phyloP scores from a whole-genome alignment of 2,797 vertebrate species.

The Natrix natrix region DNA sequence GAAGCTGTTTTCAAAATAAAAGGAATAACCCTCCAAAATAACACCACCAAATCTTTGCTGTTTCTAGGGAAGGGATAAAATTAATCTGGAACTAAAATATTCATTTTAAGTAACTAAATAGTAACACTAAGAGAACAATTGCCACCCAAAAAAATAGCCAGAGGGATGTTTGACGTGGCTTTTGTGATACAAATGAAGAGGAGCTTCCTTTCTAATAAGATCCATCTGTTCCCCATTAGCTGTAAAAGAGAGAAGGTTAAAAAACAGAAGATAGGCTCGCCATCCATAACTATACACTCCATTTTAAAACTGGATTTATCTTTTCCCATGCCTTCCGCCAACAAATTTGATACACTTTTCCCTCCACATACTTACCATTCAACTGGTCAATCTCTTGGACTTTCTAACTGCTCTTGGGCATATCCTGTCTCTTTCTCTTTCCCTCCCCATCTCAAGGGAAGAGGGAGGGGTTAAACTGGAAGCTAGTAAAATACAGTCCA shows the following conservation, averaged over 20 bases:
- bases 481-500: not conserved
- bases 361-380: not conserved
- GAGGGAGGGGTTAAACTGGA: not conserved
- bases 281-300: not conserved
- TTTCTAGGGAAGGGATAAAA: not conserved
- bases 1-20: fast-evolving
- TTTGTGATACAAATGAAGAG: not conserved
- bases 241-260: not conserved
- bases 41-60: not conserved
- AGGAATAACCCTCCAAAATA: fast-evolving
- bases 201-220: not conserved
- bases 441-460: not conserved
- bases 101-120: not conserved
- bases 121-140: not conserved
- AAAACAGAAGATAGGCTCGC: not conserved
- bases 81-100: fast-evolving
- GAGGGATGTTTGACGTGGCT: not conserved
- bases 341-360: not conserved
- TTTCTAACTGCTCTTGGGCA: not conserved
- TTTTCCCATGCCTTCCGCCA: not conserved
- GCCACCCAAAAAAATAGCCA: not conserved
- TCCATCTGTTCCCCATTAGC: not conserved
- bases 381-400: not conserved
- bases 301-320: not conserved
- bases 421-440: not conserved